phyloP scores from a whole-genome alignment of 2,113 vertebrate species.

The Lagopus leucura region DNA sequence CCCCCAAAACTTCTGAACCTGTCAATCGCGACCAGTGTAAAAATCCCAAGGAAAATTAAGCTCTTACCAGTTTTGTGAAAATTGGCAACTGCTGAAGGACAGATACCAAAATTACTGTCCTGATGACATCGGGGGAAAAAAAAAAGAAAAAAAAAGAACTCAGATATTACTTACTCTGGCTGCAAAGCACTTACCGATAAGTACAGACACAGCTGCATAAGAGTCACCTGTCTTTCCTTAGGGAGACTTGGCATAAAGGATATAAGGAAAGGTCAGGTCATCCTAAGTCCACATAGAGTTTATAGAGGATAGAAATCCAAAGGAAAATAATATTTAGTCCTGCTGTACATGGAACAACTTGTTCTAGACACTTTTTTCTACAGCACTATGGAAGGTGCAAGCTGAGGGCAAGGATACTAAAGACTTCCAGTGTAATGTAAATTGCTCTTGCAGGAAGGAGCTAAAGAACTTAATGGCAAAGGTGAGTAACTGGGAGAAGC shows the following conservation, averaged over 20 bases:
- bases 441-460: neutral
- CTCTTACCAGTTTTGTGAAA: neutral
- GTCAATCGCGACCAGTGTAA: neutral
- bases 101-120: neutral
- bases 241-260: neutral
- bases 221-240: neutral
- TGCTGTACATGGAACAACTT: neutral
- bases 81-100: conserved; percentile 11
- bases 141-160: neutral
- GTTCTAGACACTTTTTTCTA: neutral
- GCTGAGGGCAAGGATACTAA: neutral
- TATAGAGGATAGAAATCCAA: neutral
- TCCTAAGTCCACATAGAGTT: neutral
- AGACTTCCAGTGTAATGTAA: neutral
- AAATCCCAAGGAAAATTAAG: conserved; percentile 26
- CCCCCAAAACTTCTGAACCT: neutral
- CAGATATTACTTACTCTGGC: neutral
- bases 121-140: neutral
- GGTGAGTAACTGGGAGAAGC: neutral
- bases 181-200: neutral
- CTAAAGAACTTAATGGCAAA: neutral
- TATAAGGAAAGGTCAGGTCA: neutral
- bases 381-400: neutral
- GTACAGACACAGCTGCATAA: neutral
- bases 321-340: neutral